Conservation (phyloP, 2,797 vertebrate species). For the Coilia nasus region DNA sequence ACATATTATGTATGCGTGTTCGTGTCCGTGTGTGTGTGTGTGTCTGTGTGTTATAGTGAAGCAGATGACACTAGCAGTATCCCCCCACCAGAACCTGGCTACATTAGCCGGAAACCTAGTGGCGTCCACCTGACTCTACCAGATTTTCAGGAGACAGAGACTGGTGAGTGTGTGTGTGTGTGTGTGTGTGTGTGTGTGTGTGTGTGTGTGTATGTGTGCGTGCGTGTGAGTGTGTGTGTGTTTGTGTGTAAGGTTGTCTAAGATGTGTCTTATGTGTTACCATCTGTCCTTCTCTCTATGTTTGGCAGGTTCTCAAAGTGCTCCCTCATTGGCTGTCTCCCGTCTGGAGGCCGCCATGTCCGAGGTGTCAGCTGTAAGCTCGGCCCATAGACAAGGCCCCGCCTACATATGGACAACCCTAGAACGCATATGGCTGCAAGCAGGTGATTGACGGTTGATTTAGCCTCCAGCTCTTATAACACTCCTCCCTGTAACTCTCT, state of each 20-base stretch:
- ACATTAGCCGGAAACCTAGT: constrained; percentile 79
- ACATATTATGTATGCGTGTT: neutral
- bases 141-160: constrained; percentile 87
- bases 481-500: no score
- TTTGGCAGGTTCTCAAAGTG: constrained; percentile 81
- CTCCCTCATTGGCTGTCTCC: constrained; percentile 87
- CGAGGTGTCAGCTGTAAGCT: constrained; percentile 85
- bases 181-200: constrained; percentile 9
- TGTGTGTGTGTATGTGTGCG: neutral
- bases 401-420: constrained; percentile 89
- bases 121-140: constrained; percentile 86
- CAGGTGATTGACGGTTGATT: constrained; percentile 74
- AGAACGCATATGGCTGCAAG: constrained; percentile 95
- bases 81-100: constrained; percentile 75
- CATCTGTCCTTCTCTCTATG: constrained; percentile 18
- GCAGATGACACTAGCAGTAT: constrained; percentile 87
- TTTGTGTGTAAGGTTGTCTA: constrained; percentile 11
- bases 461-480: no score
- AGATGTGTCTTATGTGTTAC: constrained; percentile 8
- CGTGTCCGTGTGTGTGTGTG: constrained; percentile 11
- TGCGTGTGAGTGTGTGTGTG: constrained; percentile 14
- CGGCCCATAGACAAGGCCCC: constrained; percentile 86
- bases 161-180: constrained; percentile 73
- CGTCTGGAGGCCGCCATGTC: constrained; percentile 94
- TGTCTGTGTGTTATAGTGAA: constrained; percentile 77